Percentiles rank a stretch among this genome's conserved stretches.
These are phyloP conservation scores for human (Homo sapiens) DNA, from an alignment of 2,113 vertebrate species.

Conservation along the genomic window GRCh38 chr20:55319001-55319500, in stretches of 20 bases:
- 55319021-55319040: accelerated
- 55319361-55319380: not conserved
- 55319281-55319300: accelerated
- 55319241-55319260: accelerated
- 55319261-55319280: accelerated
- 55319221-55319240: accelerated
- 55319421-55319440: too few species aligned
- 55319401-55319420: too few species aligned
- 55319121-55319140: accelerated
- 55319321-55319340: accelerated
- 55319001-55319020: not conserved
- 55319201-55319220: not conserved
- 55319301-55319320: not conserved
- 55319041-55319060: not conserved
- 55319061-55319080: accelerated
- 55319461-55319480: too few species aligned
- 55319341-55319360: not conserved
- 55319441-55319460: too few species aligned
- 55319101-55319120: accelerated
- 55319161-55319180: not conserved
- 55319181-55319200: accelerated
- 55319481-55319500: too few species aligned
- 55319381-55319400: too few species aligned
- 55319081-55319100: too few species aligned
- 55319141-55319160: not conserved